Evolutionary conservation across 2,888 invertebrate species (phyloP), one percentile per base, ranked within the genome.

Genomic region (Abrostola triplasia): DNA sequence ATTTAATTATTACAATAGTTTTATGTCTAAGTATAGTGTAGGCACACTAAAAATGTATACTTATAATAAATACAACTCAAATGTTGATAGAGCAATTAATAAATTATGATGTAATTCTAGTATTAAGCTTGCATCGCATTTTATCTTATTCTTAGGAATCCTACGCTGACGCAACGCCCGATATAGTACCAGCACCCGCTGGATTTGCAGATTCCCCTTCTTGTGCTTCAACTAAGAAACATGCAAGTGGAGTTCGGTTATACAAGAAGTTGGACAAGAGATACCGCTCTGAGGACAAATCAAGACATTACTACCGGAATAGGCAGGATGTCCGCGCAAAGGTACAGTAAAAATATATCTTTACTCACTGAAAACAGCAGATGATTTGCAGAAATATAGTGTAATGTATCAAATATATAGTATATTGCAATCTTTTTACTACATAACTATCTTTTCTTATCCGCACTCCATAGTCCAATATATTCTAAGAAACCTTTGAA

Each of bases 161-260:
- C 0, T 95, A 91, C 64, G 92, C 91, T 40, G 95, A 95, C 76
- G 95, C 95, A 40, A 92, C 92, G 6, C 94, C 94, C 40, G 97
- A 97, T 82, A 98, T 98, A 77, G 98, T 98, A 1, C 97, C 98
- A 83, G 98, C 98, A 0, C 98, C 98, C 1, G 98, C 97, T 12
- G 98, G 98, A 49, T 98, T 98, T 86, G 98, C 97, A 7, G 98
- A 98, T 88, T 98, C 98, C 0, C 98, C 98, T 6, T 93, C 90
- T 35, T 94, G 95, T 81, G 70, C 80, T 5, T 84, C 86, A 13
- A 82, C 86, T 8, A 94, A 92, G 76, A 93, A 93, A 64, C 85
- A 88, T 24, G 82, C 90, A 5, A 93, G 79, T 63, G 95, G 95
- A 62, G 96, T 95, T 52, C 94, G 96, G 36, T 88, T 97, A 36